Evolutionary conservation across 2,888 invertebrate genomes (phyloP).

Genomic region (Strigamia maritima): DNA sequence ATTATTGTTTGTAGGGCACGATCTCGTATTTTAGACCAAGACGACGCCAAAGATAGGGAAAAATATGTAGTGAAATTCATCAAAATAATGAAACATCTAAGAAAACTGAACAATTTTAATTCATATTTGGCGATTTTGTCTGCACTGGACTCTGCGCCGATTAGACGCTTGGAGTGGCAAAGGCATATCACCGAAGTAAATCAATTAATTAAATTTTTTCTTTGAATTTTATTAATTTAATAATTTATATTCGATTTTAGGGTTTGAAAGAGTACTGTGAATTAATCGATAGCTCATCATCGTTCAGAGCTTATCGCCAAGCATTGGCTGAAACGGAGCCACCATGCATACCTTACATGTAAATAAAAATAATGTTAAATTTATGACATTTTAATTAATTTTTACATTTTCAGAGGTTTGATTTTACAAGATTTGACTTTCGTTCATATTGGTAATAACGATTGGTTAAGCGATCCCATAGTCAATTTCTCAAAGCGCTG

Average conservation of each 20-base stretch:
- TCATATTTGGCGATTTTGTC: slow-evolving; percentile 94
- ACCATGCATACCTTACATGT: slow-evolving; percentile 99
- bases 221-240: background rate
- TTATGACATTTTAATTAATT: background rate
- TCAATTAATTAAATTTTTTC: slow-evolving; percentile 2
- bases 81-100: slow-evolving; percentile 95
- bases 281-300: slow-evolving; percentile 95
- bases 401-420: slow-evolving; percentile 69
- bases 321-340: slow-evolving; percentile 92
- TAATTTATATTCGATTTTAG: slow-evolving; percentile 47
- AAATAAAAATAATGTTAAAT: slow-evolving; percentile 53
- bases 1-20: slow-evolving; percentile 62
- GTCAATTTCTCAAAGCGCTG: slow-evolving; percentile 97
- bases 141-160: slow-evolving; percentile 93
- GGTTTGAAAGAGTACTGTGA: slow-evolving; percentile 90
- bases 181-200: slow-evolving; percentile 74
- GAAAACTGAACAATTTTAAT: slow-evolving; percentile 98
- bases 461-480: slow-evolving; percentile 75
- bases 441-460: slow-evolving; percentile 95
- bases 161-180: slow-evolving; percentile 87
- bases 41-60: slow-evolving; percentile 92
- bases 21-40: slow-evolving; percentile 84
- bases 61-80: slow-evolving; percentile 91
- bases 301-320: slow-evolving; percentile 93
- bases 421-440: slow-evolving; percentile 98